Evolutionary conservation across 1,140 invertebrate genomes (phyloP).

Genomic region (Scylla paramamosain): DNA sequence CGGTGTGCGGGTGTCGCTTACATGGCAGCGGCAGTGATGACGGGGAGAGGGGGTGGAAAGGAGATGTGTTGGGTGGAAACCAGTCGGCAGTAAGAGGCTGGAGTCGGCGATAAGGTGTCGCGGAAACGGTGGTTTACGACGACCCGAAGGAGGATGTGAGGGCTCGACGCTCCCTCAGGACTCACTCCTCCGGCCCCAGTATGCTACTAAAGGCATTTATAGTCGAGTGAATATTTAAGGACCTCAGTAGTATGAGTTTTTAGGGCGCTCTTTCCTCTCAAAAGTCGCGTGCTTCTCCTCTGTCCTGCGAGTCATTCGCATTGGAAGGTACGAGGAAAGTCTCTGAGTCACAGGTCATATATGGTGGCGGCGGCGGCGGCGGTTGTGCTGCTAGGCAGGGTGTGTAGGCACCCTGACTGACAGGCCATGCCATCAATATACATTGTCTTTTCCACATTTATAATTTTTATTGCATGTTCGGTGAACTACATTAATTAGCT

Average conservation of each 20-base stretch:
- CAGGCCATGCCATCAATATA: too few species aligned
- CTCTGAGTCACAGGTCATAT: not conserved
- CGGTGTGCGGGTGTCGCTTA: constrained; percentile 3
- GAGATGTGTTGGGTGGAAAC: not conserved
- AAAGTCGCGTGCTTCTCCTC: not conserved
- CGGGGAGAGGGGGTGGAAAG: constrained; percentile 3
- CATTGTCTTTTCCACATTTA: too few species aligned
- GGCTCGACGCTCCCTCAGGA: constrained; percentile 54
- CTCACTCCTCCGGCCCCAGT: constrained; percentile 54
- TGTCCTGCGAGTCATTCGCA: not conserved
- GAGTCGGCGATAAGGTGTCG: constrained; percentile 62
- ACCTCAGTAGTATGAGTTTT: constrained; percentile 68
- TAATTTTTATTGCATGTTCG: too few species aligned
- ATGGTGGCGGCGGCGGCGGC: constrained; percentile 5
- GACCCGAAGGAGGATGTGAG: constrained; percentile 67
- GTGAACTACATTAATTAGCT: too few species aligned
- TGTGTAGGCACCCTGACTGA: too few species aligned
- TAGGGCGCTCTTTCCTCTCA: constrained; percentile 41
- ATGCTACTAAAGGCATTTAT: constrained; percentile 73
- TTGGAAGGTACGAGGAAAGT: not conserved
- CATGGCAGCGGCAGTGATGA: not conserved
- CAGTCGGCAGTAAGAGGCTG: constrained; percentile 23
- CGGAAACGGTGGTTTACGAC: constrained; percentile 65
- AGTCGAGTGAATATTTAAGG: constrained; percentile 74
- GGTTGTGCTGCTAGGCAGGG: not conserved